These are phyloP conservation scores for Isotomurus palustris DNA, from an alignment of 2,888 invertebrate species.

Conservation along the genomic window DNA sequence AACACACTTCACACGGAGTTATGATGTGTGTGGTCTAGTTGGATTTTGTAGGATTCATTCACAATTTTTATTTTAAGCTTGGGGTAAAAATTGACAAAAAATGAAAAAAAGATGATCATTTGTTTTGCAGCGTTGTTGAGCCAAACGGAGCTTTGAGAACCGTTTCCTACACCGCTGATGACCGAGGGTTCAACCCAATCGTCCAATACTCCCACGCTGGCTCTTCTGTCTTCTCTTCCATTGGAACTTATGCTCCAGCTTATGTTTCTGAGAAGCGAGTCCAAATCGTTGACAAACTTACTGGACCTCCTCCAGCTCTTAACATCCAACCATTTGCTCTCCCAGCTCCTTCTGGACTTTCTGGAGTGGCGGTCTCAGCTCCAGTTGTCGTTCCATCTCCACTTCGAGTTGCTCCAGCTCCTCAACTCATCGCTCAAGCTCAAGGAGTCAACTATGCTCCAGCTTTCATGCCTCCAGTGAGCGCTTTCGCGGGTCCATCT, in stretches of 20 bases:
- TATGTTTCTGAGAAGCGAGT: conserved; percentile 27
- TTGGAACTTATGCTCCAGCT: conserved; percentile 27
- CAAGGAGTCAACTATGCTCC: conserved; percentile 28
- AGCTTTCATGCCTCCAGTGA: conserved; percentile 26
- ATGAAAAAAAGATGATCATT: neutral
- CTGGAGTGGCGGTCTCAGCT: neutral
- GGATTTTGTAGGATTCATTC: neutral
- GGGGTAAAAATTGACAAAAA: neutral
- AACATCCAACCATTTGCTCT: conserved; percentile 19
- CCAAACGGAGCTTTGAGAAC: conserved; percentile 43
- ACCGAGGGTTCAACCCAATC: conserved; percentile 41
- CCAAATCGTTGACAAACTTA: conserved; percentile 31
- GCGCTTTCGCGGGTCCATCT: conserved; percentile 4
- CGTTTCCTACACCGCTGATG: conserved; percentile 42
- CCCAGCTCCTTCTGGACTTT: conserved; percentile 16
- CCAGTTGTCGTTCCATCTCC: conserved; percentile 26
- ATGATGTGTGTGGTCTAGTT: too few species aligned
- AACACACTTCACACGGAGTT: too few species aligned
- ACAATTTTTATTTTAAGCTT: neutral
- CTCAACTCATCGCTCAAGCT: conserved; percentile 10
- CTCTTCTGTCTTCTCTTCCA: conserved; percentile 20
- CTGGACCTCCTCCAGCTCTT: conserved; percentile 23
- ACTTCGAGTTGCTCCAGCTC: conserved; percentile 19
- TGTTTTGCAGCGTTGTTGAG: conserved; percentile 38
- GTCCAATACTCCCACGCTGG: conserved; percentile 40